phyloP scores from a whole-genome alignment of 2,113 vertebrate genomes.

The Pseudorectes ferrugineus region DNA sequence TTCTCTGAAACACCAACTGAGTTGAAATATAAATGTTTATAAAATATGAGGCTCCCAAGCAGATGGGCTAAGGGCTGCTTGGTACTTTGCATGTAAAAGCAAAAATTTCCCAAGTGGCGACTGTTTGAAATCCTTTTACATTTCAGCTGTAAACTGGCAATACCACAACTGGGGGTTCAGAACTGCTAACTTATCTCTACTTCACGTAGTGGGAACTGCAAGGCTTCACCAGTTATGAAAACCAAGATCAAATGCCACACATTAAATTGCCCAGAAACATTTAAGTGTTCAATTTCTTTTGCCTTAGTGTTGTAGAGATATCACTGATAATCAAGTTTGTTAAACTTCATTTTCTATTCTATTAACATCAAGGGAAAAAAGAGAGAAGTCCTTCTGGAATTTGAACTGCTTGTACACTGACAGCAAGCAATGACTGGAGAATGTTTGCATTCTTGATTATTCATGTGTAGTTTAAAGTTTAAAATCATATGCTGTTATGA shows the following conservation, averaged over 20 bases:
- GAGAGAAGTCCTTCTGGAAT: background rate
- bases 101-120: background rate
- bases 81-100: background rate
- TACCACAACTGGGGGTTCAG: background rate
- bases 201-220: background rate
- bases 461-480: background rate
- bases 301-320: background rate
- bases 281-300: background rate
- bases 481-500: background rate
- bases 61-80: background rate
- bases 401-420: background rate
- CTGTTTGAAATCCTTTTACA: background rate
- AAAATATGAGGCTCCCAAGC: background rate
- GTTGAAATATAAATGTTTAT: conserved; percentile 12
- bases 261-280: background rate
- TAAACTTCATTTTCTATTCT: background rate
- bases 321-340: background rate
- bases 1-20: background rate
- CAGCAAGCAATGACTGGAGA: background rate
- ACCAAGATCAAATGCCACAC: background rate
- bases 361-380: background rate
- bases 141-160: background rate
- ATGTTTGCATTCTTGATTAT: background rate
- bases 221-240: background rate
- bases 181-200: background rate